Conservation (phyloP, 2,888 invertebrate species). For the Malacosoma neustria region DNA sequence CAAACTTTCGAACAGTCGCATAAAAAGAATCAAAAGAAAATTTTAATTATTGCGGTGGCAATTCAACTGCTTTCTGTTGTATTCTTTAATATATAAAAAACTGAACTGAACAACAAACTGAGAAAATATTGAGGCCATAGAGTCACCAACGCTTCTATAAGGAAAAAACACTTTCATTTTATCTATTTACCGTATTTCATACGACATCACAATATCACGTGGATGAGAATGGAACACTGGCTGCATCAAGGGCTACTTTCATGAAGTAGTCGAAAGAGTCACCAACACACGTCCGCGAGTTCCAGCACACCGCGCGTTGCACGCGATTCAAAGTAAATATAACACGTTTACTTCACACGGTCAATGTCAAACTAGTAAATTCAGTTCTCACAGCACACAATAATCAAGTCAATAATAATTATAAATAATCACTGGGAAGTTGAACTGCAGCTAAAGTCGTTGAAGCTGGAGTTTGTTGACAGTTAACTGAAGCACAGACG, state of each 20-base stretch:
- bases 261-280: constrained; percentile 63
- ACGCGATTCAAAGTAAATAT: constrained; percentile 69
- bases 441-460: constrained; percentile 50
- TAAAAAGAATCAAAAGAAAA: too few species aligned
- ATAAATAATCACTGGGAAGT: constrained; percentile 48
- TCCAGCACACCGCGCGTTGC: constrained; percentile 53
- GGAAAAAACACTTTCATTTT: constrained; percentile 33
- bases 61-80: too few species aligned
- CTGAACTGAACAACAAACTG: constrained; percentile 13
- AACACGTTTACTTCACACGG: constrained; percentile 62
- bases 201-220: constrained; percentile 52
- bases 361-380: constrained; percentile 40
- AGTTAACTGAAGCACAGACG: constrained; percentile 54
- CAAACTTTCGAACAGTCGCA: too few species aligned
- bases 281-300: constrained; percentile 63
- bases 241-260: constrained; percentile 60
- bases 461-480: constrained; percentile 64
- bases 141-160: constrained; percentile 46
- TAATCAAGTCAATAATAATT: constrained; percentile 47
- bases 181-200: constrained; percentile 58
- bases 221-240: constrained; percentile 38
- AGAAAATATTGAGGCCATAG: constrained; percentile 53
- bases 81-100: constrained; percentile 2
- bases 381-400: constrained; percentile 53
- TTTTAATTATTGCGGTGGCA: neutral